Evolutionary conservation across 2,797 vertebrate genomes (phyloP).

Genomic region (Helostoma temminkii): DNA sequence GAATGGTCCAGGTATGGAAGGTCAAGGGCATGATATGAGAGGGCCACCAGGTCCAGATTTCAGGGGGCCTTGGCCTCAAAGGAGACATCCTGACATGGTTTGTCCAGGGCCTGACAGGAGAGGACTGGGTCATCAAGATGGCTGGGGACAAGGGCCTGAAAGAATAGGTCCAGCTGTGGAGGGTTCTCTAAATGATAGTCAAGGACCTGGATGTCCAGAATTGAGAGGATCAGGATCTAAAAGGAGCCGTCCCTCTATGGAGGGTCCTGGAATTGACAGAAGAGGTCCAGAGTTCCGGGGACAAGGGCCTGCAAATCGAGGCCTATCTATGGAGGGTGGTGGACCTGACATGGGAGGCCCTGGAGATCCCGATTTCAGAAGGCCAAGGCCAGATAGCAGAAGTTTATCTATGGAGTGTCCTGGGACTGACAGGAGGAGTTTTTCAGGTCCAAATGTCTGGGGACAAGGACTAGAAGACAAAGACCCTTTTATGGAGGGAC

Average conservation of each 20-base stretch:
- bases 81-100: constrained; percentile 11
- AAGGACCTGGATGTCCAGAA: constrained; percentile 4
- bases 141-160: constrained; percentile 18
- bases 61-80: constrained; percentile 30
- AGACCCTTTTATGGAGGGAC: constrained; percentile 7
- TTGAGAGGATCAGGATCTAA: background rate
- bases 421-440: constrained; percentile 6
- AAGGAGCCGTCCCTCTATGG: background rate
- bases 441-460: constrained; percentile 21
- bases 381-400: constrained; percentile 15
- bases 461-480: constrained; percentile 12
- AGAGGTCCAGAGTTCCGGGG: background rate
- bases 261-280: background rate
- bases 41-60: constrained; percentile 29
- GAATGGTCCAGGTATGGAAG: constrained; percentile 4
- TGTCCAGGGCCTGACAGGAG: constrained; percentile 10
- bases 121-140: background rate
- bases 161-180: background rate
- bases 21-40: constrained; percentile 5
- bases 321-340: background rate
- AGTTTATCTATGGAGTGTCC: background rate
- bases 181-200: constrained; percentile 5
- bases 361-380: constrained; percentile 12
- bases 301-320: constrained; percentile 1
- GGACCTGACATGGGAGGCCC: background rate